Conservation (phyloP, 2,888 invertebrate species). For the Stegophylla sp. region DNA sequence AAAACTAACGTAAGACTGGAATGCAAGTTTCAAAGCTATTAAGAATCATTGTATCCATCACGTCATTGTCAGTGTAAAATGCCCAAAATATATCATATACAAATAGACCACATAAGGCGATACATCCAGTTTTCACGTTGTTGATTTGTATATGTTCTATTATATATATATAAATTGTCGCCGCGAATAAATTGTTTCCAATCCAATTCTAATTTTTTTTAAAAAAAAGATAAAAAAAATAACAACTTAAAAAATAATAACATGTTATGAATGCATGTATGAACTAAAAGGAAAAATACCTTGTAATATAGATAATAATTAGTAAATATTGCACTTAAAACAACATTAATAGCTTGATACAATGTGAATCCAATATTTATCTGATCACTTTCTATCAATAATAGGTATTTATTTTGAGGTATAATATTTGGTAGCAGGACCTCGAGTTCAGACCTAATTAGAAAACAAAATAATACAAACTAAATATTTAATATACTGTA, state of each 20-base stretch:
- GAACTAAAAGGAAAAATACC: conserved; percentile 66
- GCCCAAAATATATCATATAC: conserved; percentile 99
- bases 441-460: conserved; percentile 67
- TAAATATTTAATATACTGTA: conserved; percentile 12
- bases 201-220: conserved; percentile 99
- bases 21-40: conserved; percentile 98
- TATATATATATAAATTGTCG: conserved; percentile 97
- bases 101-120: conserved; percentile 93
- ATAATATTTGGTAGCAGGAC: conserved; percentile 85
- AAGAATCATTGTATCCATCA: conserved; percentile 99
- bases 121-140: conserved; percentile 92
- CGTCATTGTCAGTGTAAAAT: conserved; percentile 99
- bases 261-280: conserved; percentile 32
- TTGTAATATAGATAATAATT: conserved; percentile 94
- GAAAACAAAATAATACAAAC: conserved; percentile 53
- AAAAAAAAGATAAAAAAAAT: conserved; percentile 62
- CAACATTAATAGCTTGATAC: conserved; percentile 87
- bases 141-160: conserved; percentile 96
- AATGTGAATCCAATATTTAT: conserved; percentile 91
- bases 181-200: conserved; percentile 96
- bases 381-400: conserved; percentile 77
- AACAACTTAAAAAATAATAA: background rate
- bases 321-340: conserved; percentile 83
- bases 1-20: conserved; percentile 89
- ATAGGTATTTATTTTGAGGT: conserved; percentile 86